Percentiles rank a stretch among this genome's conserved stretches.
Evolutionary conservation across 2,888 invertebrate genomes (phyloP).

Genomic region (Octodonta nipae): DNA sequence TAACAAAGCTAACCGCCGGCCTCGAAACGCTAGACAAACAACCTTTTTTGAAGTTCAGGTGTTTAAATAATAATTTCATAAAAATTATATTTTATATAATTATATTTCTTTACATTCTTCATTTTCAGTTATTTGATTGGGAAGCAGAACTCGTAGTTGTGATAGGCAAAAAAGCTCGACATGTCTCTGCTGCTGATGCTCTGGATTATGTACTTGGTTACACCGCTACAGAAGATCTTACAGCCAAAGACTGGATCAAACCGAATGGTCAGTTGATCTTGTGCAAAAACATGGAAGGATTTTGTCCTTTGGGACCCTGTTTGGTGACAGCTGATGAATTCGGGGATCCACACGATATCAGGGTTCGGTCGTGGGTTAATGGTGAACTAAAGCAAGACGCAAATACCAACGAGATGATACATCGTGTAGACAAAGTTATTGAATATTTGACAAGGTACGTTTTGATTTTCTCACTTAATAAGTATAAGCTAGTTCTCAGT

Average conservation of each 20-base stretch:
- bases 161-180: constrained; percentile 59
- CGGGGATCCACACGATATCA: constrained; percentile 53
- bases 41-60: not conserved
- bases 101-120: constrained; percentile 3
- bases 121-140: constrained; percentile 61
- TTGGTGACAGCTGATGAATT: constrained; percentile 62
- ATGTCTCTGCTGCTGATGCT: constrained; percentile 50
- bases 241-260: constrained; percentile 71
- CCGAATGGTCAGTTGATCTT: constrained; percentile 61
- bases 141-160: constrained; percentile 74
- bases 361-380: constrained; percentile 59
- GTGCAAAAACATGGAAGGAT: constrained; percentile 64
- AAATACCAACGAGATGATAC: constrained; percentile 62
- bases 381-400: constrained; percentile 62
- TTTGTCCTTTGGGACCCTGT: constrained; percentile 73
- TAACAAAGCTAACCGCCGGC: no score
- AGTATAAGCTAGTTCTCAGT: no score
- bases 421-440: constrained; percentile 60
- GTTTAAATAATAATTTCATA: not conserved
- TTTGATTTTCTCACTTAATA: no score
- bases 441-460: constrained; percentile 58
- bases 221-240: constrained; percentile 71
- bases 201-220: constrained; percentile 67
- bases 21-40: not conserved
- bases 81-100: constrained; percentile 1